Conservation (phyloP, 2,888 invertebrate genomes). For the Xestia c-nigrum region DNA sequence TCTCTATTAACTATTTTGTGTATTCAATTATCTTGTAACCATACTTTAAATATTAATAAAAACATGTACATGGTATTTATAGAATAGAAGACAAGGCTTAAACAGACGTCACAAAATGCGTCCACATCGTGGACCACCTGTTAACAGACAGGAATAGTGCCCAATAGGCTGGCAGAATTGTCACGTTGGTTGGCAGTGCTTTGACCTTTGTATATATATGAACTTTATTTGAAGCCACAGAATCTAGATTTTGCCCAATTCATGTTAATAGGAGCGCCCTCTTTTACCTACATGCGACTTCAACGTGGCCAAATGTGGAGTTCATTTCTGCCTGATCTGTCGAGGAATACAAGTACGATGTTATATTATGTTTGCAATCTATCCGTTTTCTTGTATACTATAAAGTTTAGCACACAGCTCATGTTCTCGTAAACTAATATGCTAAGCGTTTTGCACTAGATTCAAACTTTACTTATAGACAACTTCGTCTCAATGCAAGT, state of each 20-base stretch:
- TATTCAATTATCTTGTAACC: no score
- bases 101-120: not conserved
- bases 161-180: no score
- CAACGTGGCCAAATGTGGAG: not conserved
- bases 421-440: conserved; percentile 26
- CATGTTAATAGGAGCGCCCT: not conserved
- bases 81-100: not conserved
- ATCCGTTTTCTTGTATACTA: not conserved
- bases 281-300: not conserved
- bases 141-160: no score
- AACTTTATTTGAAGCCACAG: no score
- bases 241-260: not conserved
- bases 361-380: not conserved
- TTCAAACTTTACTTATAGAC: not conserved
- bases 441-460: conserved; percentile 34
- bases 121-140: no score
- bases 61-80: no score
- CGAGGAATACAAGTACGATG: not conserved
- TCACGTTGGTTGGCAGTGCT: no score
- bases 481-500: conserved; percentile 5
- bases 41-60: no score
- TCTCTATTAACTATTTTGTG: no score
- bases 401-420: conserved; percentile 1
- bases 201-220: no score
- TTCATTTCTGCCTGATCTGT: not conserved